Evolutionary conservation across 2,888 invertebrate genomes (phyloP), one percentile per base, ranked within the genome.

Genomic region (Xanthia icteritia): DNA sequence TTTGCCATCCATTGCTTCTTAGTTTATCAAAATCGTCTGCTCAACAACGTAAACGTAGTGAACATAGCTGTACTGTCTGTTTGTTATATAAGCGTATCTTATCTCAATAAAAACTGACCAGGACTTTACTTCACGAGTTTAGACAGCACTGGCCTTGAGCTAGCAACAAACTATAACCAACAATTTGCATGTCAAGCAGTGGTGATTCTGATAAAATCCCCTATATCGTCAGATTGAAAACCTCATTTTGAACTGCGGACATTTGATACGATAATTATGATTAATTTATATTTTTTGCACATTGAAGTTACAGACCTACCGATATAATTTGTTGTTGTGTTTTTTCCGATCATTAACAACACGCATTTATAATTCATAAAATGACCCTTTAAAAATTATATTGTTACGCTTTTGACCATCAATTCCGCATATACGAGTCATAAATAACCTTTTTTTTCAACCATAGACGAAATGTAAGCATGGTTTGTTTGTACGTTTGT

Each of bases 391-490:
- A 63, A 73, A 76, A 70, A 76, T 76, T 58, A 63, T 65, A 82
- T 79, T 76, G 72, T 73, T 81, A 80, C 13, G 61, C 31, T 70
- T 60, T 66, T 76, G 70, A 76, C 66, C 61, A 51, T 73, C 74
- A 61, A 85, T 85, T 88, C 83, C 84, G 85, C 73, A 69, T 85
- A 71, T 84, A 42, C 13, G 58, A 83, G 60, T 76, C 60, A 79
- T 85, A 79, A 86, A 80, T 77, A 77, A 83, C 48, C 64, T 71
- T 82, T 76, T 87, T 79, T 81, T 70, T 76, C 13, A 78, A 76
- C 70, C 42, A 81, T 61, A 67, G 61, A 72, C 54, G 65, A 78
- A 75, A 71, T 70, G 66, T 79, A 80, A 81, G 61, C n/a, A 76
- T 75, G 56, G 61, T 58, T 66, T 70, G 66, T 77, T 79, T 42